phyloP scores from a whole-genome alignment of 2,113 vertebrate species.

The Hippotragus niger region DNA sequence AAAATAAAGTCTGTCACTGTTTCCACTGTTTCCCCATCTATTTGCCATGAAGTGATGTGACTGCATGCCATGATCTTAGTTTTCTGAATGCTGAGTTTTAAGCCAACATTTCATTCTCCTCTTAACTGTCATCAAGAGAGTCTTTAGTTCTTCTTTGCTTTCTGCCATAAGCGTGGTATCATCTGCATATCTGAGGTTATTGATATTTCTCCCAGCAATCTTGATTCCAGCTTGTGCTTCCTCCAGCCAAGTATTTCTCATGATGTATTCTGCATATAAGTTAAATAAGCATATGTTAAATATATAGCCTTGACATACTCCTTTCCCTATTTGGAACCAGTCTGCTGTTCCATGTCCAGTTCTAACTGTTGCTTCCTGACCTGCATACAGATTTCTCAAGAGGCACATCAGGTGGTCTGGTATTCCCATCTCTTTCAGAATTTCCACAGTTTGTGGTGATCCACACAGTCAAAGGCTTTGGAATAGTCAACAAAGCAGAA shows the following conservation, averaged over 20 bases:
- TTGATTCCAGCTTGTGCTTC: neutral
- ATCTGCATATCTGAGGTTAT: neutral
- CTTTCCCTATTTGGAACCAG: neutral
- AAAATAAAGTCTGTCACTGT: neutral
- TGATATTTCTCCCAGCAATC: neutral
- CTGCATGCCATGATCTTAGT: neutral
- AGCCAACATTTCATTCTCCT: neutral
- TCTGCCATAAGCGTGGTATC: neutral
- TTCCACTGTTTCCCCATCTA: neutral
- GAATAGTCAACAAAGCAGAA: neutral
- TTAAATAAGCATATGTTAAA: neutral
- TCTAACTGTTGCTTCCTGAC: neutral
- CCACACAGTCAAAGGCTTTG: neutral
- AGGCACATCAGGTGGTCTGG: neutral
- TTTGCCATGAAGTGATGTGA: neutral
- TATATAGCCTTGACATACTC: neutral
- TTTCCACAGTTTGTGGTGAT: neutral
- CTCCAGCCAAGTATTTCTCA: neutral
- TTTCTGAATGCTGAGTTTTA: neutral
- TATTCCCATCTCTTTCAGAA: neutral
- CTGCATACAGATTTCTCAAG: neutral
- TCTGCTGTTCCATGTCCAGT: neutral
- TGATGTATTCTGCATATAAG: neutral
- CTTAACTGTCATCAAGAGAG: neutral
- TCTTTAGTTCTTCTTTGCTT: neutral